Conservation (phyloP, 2,797 vertebrate species). For the Passerculus sandwichensis region DNA sequence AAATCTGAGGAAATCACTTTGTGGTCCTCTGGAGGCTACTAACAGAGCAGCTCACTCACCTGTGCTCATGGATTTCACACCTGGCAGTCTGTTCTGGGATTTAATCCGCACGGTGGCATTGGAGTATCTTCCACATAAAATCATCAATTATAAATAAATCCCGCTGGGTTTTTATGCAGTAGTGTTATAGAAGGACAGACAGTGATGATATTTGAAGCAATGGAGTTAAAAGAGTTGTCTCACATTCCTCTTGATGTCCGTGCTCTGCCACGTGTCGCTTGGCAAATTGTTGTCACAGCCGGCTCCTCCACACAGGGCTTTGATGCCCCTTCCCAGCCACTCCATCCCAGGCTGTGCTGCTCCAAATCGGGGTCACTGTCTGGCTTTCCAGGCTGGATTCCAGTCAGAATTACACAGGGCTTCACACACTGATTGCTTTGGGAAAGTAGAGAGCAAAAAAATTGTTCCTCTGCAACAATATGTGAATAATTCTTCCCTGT, state of each 20-base stretch:
- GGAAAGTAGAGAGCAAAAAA: background rate
- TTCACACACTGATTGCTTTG: background rate
- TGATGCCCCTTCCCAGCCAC: background rate
- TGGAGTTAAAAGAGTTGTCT: background rate
- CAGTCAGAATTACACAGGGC: background rate
- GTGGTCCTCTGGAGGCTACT: background rate
- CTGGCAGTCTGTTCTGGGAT: background rate
- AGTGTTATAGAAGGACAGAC: background rate
- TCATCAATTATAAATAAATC: background rate
- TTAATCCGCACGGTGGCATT: accelerated
- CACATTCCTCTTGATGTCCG: background rate
- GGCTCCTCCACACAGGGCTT: accelerated
- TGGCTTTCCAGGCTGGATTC: background rate
- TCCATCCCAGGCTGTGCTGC: background rate
- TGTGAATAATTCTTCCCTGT: background rate
- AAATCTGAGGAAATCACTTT: background rate
- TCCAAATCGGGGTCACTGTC: background rate
- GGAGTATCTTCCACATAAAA: background rate
- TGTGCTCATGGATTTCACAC: background rate
- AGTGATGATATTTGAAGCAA: background rate
- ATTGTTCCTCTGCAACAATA: background rate
- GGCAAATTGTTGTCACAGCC: accelerated
- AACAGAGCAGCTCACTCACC: background rate
- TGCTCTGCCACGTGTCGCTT: accelerated
- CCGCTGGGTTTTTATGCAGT: background rate